These are phyloP conservation scores for Indicator indicator DNA, from an alignment of 2,113 vertebrate genomes.

Conservation along the genomic window DNA sequence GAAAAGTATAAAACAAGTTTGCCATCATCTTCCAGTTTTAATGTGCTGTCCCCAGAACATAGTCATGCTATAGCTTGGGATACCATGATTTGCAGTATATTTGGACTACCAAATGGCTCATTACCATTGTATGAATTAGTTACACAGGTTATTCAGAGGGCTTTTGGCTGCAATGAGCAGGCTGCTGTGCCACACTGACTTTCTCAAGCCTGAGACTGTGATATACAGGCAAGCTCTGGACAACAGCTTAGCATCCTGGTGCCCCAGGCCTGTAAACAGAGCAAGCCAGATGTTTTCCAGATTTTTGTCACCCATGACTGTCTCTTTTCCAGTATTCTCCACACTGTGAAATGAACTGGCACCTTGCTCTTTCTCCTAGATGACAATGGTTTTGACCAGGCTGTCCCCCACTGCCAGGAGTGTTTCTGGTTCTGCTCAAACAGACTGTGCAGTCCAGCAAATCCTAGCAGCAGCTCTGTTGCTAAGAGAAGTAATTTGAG, in stretches of 20 bases:
- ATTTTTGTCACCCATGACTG: neutral
- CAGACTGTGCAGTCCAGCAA: neutral
- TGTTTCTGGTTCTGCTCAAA: neutral
- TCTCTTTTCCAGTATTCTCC: neutral
- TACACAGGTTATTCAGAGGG: neutral
- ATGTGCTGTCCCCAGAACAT: rapidly evolving
- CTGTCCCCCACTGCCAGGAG: neutral
- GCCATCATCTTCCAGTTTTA: neutral
- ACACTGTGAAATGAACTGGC: neutral
- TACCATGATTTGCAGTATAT: neutral
- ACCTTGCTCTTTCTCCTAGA: neutral
- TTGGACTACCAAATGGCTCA: neutral
- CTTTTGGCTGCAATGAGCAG: neutral
- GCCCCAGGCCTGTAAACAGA: neutral
- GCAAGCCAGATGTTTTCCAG: neutral
- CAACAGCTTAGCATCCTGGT: neutral
- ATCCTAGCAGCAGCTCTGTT: slow-evolving; percentile 32
- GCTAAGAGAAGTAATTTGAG: slow-evolving; percentile 65
- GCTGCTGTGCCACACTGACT: neutral
- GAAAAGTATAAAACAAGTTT: neutral
- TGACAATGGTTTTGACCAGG: neutral
- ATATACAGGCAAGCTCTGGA: neutral
- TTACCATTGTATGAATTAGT: neutral
- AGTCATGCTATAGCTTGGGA: neutral
- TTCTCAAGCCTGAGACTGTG: neutral